Evolutionary conservation across 30 jellyfish, hydroid and myxozoan species (phyloP).

Genomic region (Hydra vulgaris): DNA sequence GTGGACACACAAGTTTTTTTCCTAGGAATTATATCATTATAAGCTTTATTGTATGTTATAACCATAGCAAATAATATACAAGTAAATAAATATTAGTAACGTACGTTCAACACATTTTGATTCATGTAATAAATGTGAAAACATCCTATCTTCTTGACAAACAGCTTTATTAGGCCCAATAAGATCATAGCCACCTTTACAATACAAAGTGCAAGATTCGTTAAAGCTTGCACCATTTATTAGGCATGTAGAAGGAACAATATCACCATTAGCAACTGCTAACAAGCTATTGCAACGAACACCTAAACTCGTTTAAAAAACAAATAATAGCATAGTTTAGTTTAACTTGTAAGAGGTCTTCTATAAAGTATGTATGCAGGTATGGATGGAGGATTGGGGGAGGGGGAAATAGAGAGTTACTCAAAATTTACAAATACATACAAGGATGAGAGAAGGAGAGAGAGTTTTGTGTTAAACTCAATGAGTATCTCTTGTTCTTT

Average conservation of each 20-base stretch:
- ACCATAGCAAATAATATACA: not conserved
- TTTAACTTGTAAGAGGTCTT: not conserved
- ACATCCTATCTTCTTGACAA: slow-evolving; percentile 37
- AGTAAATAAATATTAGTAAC: not conserved
- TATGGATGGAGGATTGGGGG: not conserved
- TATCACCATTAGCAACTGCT: slow-evolving; percentile 29
- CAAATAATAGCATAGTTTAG: not conserved
- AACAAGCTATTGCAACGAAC: slow-evolving; percentile 39
- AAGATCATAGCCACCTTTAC: slow-evolving; percentile 38
- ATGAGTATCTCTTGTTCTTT: too few relatives aligned
- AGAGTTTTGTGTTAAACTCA: too few relatives aligned
- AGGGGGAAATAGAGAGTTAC: not conserved
- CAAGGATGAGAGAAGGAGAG: too few relatives aligned
- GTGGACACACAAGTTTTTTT: slow-evolving; percentile 52
- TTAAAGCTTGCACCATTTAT: slow-evolving; percentile 49
- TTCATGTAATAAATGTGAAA: not conserved
- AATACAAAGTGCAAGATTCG: slow-evolving; percentile 38
- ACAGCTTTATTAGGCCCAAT: slow-evolving; percentile 33
- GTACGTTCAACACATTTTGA: slow-evolving; percentile 10
- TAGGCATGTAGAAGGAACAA: slow-evolving; percentile 46
- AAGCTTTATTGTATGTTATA: not conserved
- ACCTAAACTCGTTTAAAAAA: slow-evolving; percentile 24
- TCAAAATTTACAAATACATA: too few relatives aligned
- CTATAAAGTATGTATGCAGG: too few relatives aligned
- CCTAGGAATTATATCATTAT: slow-evolving; percentile 4